Conservation (phyloP, 1,140 invertebrate species). For the Bombus waltoni region DNA sequence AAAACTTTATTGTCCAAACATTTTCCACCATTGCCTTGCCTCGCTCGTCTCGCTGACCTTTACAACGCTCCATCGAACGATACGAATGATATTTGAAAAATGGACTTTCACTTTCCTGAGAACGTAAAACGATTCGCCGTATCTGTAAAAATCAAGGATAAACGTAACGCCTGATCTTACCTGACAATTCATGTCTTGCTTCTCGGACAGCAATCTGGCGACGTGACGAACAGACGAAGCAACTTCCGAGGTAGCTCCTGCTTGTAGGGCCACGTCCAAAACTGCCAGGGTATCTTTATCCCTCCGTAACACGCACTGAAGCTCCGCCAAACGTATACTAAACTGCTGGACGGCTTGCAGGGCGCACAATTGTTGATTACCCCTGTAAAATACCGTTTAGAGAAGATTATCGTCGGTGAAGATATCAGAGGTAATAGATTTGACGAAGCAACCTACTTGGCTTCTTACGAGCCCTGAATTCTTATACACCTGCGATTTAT, state of each 20-base stretch:
- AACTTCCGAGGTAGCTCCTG: slow-evolving; percentile 84
- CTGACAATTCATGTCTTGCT: slow-evolving; percentile 82
- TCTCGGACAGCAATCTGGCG: slow-evolving; percentile 87
- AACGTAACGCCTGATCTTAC: slow-evolving; percentile 53
- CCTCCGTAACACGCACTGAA: slow-evolving; percentile 85
- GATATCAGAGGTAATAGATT: too few species aligned
- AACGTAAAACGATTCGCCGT: not conserved
- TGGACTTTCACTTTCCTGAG: not conserved
- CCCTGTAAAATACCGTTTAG: slow-evolving; percentile 74
- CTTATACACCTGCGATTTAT: too few species aligned
- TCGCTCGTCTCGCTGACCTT: not conserved
- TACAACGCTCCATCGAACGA: slow-evolving; percentile 12
- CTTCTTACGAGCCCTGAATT: too few species aligned
- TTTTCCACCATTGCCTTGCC: slow-evolving; percentile 4
- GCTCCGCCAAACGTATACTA: slow-evolving; percentile 85
- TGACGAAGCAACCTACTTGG: not conserved
- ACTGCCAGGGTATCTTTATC: slow-evolving; percentile 86
- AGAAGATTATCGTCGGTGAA: not conserved
- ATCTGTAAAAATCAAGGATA: not conserved
- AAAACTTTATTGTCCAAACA: slow-evolving; percentile 41
- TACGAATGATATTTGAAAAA: not conserved
- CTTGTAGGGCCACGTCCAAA: slow-evolving; percentile 85
- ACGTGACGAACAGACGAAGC: slow-evolving; percentile 87
- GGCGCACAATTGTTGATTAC: slow-evolving; percentile 81
- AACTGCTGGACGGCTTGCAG: slow-evolving; percentile 86